A percentile compares a stretch with the other conserved stretches of the same genome.
Conservation (phyloP, 2,888 invertebrate genomes). For the Torymus auratus region DNA sequence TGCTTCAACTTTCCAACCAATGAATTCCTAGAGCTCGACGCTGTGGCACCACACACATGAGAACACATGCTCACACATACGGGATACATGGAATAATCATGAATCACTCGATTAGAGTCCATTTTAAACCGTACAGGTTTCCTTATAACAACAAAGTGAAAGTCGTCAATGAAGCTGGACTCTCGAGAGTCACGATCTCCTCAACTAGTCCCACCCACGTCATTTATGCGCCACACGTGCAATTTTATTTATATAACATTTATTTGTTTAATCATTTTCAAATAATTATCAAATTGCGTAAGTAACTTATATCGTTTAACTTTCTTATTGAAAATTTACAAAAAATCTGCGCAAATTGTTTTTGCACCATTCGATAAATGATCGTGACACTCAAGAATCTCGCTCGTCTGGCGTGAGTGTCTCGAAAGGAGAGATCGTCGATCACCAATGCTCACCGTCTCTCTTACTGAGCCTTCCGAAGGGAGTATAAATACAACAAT, state of each 20-base stretch:
- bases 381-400: constrained; percentile 36
- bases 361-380: not conserved
- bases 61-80: constrained; percentile 39
- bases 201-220: constrained; percentile 17
- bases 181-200: constrained; percentile 17
- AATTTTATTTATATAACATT: too few relatives aligned
- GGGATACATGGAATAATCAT: constrained; percentile 44
- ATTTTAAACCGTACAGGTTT: constrained; percentile 48
- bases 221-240: constrained; percentile 18
- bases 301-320: not conserved
- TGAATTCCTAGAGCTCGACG: constrained; percentile 48
- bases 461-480: constrained; percentile 52
- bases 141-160: constrained; percentile 51
- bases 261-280: too few relatives aligned
- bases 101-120: constrained; percentile 51
- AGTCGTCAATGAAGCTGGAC: constrained; percentile 44
- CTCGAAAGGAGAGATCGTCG: constrained; percentile 59
- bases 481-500: constrained; percentile 27
- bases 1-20: constrained; percentile 54
- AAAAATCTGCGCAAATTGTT: constrained; percentile 2
- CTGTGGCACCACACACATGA: constrained; percentile 45
- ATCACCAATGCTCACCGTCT: constrained; percentile 68
- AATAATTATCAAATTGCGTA: not conserved
- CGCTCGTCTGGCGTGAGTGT: constrained; percentile 17
- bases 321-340: not conserved